phyloP scores from a whole-genome alignment of 2,797 vertebrate genomes.

The Hemibagrus guttatus region DNA sequence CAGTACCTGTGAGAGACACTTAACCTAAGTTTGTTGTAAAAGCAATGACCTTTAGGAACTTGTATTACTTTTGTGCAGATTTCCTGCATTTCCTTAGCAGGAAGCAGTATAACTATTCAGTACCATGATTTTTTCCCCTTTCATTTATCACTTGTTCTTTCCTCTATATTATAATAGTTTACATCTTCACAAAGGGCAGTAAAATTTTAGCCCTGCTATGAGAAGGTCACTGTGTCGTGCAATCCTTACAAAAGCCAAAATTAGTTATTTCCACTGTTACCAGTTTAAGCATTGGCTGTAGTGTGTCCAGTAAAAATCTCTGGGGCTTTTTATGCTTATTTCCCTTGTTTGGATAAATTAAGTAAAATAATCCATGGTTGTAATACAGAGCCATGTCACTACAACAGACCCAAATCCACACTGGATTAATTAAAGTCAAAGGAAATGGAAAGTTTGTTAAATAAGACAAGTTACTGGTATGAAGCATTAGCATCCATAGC shows the following conservation, averaged over 20 bases:
- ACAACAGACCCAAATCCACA: neutral
- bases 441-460: neutral
- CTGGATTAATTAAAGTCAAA: neutral
- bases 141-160: neutral
- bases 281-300: neutral
- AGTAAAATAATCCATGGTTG: neutral
- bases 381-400: neutral
- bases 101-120: neutral
- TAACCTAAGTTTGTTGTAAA: neutral
- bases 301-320: neutral
- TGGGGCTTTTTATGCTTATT: neutral
- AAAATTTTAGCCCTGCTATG: conserved; percentile 9
- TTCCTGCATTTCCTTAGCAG: neutral
- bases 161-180: neutral
- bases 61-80: neutral
- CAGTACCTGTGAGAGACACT: neutral
- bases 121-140: conserved; percentile 1
- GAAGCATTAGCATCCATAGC: conserved; percentile 29
- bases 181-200: conserved; percentile 14
- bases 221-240: conserved; percentile 23
- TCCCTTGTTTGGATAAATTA: neutral
- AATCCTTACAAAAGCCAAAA: conserved; percentile 6
- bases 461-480: neutral
- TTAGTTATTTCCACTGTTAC: neutral
- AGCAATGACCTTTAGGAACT: neutral